Evolutionary conservation across 2,888 invertebrate species (phyloP).

Genomic region (Rapana venosa): DNA sequence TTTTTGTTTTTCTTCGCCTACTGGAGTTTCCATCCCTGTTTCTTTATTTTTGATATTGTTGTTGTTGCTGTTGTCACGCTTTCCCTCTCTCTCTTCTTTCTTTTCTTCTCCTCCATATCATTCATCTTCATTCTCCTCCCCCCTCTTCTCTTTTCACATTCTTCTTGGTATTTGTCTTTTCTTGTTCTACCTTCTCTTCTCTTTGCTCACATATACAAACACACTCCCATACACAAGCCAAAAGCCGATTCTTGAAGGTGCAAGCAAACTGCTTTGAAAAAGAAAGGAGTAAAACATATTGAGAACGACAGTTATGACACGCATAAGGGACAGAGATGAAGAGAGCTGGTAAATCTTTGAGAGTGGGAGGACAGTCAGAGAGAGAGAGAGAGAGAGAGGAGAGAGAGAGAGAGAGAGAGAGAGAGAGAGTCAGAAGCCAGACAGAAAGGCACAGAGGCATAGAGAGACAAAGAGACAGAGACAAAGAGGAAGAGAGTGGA

Average conservation of each 20-base stretch:
- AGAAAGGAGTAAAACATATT: too few relatives aligned
- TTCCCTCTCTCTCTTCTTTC: background rate
- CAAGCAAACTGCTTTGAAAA: background rate
- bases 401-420: background rate
- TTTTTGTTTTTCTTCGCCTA: too few relatives aligned
- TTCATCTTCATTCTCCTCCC: background rate
- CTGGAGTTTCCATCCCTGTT: too few relatives aligned
- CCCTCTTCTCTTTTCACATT: background rate
- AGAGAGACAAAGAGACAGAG: too few relatives aligned
- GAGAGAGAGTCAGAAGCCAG: background rate
- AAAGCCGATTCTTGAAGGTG: background rate
- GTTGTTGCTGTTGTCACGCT: background rate
- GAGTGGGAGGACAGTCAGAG: background rate
- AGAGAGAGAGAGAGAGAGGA: conserved; percentile 1
- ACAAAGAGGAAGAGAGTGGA: too few relatives aligned
- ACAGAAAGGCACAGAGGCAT: too few relatives aligned
- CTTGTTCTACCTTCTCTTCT: background rate
- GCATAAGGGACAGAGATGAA: too few relatives aligned
- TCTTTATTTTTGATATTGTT: background rate
- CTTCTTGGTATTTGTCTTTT: background rate
- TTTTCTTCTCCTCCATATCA: background rate
- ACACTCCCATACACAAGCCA: background rate
- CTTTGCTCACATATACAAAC: too few relatives aligned
- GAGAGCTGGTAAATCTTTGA: too few relatives aligned
- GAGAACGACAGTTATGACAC: too few relatives aligned